Evolutionary conservation across 2,797 vertebrate genomes (phyloP).

Genomic region (Dryobates pubescens): DNA sequence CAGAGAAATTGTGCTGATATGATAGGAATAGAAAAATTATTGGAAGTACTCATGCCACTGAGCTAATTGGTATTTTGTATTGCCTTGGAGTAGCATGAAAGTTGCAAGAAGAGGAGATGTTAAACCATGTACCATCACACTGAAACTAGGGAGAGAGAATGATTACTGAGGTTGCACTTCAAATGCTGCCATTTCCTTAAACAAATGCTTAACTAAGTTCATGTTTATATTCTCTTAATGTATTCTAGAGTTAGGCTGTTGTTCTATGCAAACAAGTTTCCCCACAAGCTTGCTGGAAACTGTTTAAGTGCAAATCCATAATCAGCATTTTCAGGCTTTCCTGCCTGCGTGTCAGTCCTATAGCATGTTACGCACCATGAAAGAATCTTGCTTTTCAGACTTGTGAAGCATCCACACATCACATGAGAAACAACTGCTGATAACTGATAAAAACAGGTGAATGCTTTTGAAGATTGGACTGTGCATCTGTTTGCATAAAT

Average conservation of each 20-base stretch:
- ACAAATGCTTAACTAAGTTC: neutral
- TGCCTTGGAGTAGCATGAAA: neutral
- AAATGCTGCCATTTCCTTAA: neutral
- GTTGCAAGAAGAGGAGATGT: neutral
- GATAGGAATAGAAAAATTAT: neutral
- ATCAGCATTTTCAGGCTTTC: neutral
- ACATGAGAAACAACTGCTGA: neutral
- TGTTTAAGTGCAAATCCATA: neutral
- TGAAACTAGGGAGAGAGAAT: neutral
- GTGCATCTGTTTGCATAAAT: neutral
- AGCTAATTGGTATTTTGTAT: neutral
- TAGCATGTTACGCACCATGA: neutral
- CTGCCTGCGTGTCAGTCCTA: neutral
- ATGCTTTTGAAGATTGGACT: neutral
- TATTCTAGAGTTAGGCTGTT: neutral
- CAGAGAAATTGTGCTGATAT: neutral
- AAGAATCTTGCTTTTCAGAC: neutral
- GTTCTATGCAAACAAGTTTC: neutral
- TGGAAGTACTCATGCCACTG: neutral
- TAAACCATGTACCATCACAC: neutral
- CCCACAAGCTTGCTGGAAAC: neutral
- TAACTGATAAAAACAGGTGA: neutral
- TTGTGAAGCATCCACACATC: neutral
- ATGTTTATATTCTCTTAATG: neutral
- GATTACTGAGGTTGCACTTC: neutral